Percentiles rank a stretch among this genome's conserved stretches.
phyloP scores from a whole-genome alignment of 2,888 invertebrate genomes.

The Tortricodes alternella region DNA sequence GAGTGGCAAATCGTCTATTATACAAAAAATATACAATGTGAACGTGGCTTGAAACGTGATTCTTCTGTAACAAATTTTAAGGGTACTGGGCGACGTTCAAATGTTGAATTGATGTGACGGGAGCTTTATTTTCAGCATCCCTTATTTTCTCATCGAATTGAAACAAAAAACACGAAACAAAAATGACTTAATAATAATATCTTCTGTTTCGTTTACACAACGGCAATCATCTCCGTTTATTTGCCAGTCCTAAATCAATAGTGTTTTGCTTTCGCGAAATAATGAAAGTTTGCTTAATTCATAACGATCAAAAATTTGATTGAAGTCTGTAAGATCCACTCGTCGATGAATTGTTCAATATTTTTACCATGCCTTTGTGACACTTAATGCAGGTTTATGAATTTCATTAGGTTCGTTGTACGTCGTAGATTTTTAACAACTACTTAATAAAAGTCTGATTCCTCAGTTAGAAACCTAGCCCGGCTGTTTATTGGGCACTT shows the following conservation, averaged over 20 bases:
- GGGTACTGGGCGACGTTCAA: neutral
- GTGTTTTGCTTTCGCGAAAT: constrained; percentile 7
- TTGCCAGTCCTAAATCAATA: constrained; percentile 5
- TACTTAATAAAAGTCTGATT: too few relatives aligned
- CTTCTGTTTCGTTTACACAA: neutral
- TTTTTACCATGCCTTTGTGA: too few relatives aligned
- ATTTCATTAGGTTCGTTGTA: too few relatives aligned
- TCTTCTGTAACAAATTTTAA: neutral
- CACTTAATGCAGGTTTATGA: too few relatives aligned
- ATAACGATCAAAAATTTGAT: neutral
- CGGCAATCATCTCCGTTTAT: neutral
- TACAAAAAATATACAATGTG: neutral
- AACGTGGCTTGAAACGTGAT: neutral
- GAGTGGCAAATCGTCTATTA: neutral
- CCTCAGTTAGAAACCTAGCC: too few relatives aligned
- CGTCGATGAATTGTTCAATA: too few relatives aligned
- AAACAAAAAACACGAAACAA: neutral
- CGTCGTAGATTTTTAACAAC: too few relatives aligned
- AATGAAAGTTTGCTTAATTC: constrained; percentile 1
- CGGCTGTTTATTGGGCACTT: too few relatives aligned
- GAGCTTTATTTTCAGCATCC: too few relatives aligned
- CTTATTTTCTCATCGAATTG: neutral
- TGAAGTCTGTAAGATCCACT: too few relatives aligned
- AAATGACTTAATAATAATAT: neutral
- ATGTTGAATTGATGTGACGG: neutral